Conservation (phyloP, 2,888 invertebrate genomes). For the Rhaphigaster nebulosa region DNA sequence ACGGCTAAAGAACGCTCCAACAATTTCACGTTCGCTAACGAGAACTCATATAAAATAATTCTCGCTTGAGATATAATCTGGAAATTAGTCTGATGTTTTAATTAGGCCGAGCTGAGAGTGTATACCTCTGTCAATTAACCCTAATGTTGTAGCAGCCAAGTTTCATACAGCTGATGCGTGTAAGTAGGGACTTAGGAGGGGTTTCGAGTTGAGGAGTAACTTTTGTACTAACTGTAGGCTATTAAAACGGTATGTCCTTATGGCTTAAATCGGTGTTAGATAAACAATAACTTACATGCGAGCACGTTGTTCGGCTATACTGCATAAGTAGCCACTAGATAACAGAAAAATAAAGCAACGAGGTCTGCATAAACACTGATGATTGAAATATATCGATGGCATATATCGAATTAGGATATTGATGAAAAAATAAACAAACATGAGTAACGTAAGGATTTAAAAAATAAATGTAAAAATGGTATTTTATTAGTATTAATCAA, state of each 20-base stretch:
- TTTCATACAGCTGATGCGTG: neutral
- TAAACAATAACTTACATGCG: neutral
- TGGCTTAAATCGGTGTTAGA: neutral
- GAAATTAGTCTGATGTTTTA: neutral
- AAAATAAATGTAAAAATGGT: neutral
- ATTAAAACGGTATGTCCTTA: neutral
- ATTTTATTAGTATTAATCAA: neutral
- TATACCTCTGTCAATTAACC: neutral
- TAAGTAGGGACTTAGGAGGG: neutral
- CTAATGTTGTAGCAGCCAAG: neutral
- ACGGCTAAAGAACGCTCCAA: neutral
- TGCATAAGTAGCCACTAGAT: too few relatives aligned
- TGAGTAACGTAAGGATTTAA: too few relatives aligned
- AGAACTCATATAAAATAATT: slow-evolving; percentile 24
- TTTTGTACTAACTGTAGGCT: neutral
- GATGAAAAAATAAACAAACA: too few relatives aligned
- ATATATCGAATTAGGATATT: too few relatives aligned
- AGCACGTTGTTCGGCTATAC: too few relatives aligned
- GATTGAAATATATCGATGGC: too few relatives aligned
- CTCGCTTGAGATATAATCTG: slow-evolving; percentile 23
- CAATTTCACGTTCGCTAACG: slow-evolving; percentile 5
- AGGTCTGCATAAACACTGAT: too few relatives aligned
- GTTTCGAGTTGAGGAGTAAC: neutral
- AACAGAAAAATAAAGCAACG: too few relatives aligned
- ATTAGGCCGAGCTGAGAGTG: neutral